A percentile compares a stretch with the other conserved stretches of the same genome.
These are phyloP conservation scores for Leptinotarsa peninsularis DNA, from an alignment of 2,888 invertebrate species.

Conservation along the genomic window DNA sequence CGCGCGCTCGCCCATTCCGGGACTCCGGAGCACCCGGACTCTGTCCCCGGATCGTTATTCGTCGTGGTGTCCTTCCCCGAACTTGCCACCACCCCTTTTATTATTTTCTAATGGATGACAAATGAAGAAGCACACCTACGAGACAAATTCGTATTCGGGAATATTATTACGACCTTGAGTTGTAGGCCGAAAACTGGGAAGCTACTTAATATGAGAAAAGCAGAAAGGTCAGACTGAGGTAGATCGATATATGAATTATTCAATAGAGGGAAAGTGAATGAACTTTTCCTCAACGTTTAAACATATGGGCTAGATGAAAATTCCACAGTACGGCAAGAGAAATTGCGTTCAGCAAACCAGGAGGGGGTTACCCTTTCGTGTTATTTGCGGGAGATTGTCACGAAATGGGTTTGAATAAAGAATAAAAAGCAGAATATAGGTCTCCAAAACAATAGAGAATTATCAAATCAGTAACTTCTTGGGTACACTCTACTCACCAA, in stretches of 20 bases:
- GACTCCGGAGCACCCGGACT: conserved; percentile 53
- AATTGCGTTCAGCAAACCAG: conserved; percentile 29
- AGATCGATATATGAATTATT: conserved; percentile 68
- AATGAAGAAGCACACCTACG: conserved; percentile 49
- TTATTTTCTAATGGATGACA: conserved; percentile 62
- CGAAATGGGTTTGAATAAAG: background rate
- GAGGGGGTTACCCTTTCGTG: background rate
- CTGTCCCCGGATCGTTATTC: conserved; percentile 66
- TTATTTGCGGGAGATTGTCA: background rate
- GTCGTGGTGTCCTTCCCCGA: conserved; percentile 62
- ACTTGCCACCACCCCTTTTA: conserved; percentile 63
- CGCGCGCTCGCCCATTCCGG: conserved; percentile 49
- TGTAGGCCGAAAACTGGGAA: conserved; percentile 55
- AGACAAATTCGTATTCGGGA: conserved; percentile 28
- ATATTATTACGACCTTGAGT: conserved; percentile 57
- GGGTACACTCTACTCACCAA: too few species aligned
- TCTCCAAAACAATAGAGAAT: too few species aligned
- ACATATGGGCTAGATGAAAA: conserved; percentile 65
- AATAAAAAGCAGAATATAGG: background rate
- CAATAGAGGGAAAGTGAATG: conserved; percentile 68
- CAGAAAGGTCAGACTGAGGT: conserved; percentile 67
- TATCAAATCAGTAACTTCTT: too few species aligned
- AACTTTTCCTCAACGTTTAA: conserved; percentile 64
- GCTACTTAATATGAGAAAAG: conserved; percentile 66
- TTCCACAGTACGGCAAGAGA: conserved; percentile 42